phyloP scores from a whole-genome alignment of 1,140 invertebrate species.

The Drosophila willistoni region DNA sequence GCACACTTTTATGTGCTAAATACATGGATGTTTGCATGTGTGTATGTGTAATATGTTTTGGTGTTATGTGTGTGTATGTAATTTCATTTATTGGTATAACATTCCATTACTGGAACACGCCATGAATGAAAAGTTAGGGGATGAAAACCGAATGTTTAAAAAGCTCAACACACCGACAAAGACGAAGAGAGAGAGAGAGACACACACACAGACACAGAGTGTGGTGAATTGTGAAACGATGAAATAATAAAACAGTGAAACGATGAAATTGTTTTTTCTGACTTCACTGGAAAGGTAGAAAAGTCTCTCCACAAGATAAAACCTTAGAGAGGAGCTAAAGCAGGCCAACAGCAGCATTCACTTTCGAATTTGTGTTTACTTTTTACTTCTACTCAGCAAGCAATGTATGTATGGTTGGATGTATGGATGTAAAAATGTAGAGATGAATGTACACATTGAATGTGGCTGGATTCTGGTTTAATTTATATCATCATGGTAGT shows the following conservation, averaged over 20 bases:
- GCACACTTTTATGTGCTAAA: slow-evolving; percentile 24
- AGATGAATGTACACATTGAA: neutral
- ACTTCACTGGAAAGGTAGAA: slow-evolving; percentile 36
- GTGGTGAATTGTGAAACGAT: slow-evolving; percentile 49
- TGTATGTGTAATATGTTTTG: neutral
- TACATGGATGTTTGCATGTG: slow-evolving; percentile 8
- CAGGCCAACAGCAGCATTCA: slow-evolving; percentile 19
- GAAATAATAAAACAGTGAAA: slow-evolving; percentile 23
- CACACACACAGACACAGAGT: slow-evolving; percentile 21
- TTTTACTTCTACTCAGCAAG: slow-evolving; percentile 2
- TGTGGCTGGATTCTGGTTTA: neutral
- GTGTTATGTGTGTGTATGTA: slow-evolving; percentile 20
- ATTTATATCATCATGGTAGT: too few relatives aligned
- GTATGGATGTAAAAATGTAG: neutral
- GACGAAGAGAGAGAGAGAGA: slow-evolving; percentile 22
- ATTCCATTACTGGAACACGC: slow-evolving; percentile 75
- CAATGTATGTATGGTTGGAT: neutral
- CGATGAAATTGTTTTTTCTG: slow-evolving; percentile 21
- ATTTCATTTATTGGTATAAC: slow-evolving; percentile 62
- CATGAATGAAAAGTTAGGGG: slow-evolving; percentile 79
- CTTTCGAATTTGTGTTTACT: slow-evolving; percentile 29
- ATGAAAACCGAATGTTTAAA: slow-evolving; percentile 43
- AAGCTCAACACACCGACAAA: slow-evolving; percentile 5
- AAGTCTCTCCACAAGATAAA: slow-evolving; percentile 11
- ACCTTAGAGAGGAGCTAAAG: slow-evolving; percentile 1